Percentiles rank a stretch among this genome's conserved stretches.
These are phyloP conservation scores for Eulemur macaco DNA, from an alignment of 2,113 vertebrate species.

Conservation along the genomic window DNA sequence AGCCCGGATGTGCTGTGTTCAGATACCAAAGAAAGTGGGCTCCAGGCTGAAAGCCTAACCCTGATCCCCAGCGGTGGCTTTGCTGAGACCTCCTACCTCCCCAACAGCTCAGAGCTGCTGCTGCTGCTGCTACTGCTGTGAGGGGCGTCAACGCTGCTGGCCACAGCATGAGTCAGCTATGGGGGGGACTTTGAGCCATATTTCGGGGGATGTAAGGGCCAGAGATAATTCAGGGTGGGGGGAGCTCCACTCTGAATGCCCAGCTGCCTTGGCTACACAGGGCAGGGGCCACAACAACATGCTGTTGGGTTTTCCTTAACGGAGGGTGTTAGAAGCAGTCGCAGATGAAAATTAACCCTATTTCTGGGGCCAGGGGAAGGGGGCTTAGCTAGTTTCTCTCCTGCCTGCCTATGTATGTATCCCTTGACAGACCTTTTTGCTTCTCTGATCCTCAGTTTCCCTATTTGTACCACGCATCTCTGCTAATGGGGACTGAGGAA, in stretches of 20 bases:
- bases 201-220: fast-evolving
- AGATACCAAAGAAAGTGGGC: not conserved
- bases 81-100: not conserved
- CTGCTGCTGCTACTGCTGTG: not conserved
- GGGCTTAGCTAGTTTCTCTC: not conserved
- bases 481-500: not conserved
- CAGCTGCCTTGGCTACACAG: fast-evolving
- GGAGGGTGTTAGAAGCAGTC: no score
- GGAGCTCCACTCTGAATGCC: not conserved
- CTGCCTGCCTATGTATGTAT: fast-evolving
- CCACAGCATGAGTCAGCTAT: not conserved
- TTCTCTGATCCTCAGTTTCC: constrained; percentile 30
- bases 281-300: fast-evolving
- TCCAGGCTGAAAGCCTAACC: not conserved
- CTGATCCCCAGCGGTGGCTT: not conserved
- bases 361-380: not conserved
- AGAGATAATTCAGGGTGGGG: fast-evolving
- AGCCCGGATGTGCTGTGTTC: not conserved
- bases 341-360: no score
- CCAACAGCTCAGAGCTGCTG: not conserved
- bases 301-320: not conserved
- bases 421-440: not conserved
- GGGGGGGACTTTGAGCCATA: not conserved
- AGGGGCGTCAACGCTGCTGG: not conserved
- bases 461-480: not conserved